Base-by-base conservation (phyloP, 2,113 vertebrate genomes). In the Buteo buteo region DNA sequence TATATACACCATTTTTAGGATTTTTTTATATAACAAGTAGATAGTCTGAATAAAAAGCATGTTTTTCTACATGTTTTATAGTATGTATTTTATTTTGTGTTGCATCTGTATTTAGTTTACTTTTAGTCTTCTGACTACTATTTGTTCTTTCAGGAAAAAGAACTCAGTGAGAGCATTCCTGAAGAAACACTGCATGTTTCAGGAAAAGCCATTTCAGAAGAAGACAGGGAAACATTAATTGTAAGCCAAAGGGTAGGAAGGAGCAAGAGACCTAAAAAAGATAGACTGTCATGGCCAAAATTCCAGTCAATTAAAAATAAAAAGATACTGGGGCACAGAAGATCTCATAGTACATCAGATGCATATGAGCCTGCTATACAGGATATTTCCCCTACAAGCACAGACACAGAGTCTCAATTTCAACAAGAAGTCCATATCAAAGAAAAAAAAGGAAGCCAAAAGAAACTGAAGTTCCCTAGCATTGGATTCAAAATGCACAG, bases 311-410 rank as follows among this genome's bases (percentile, higher is more conserved):
- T 98, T 11, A 97, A 94, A 85, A 97, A 77, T 70, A 97, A 95
- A 80, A 97, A 86, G 29, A 94, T 90, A n/a, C 3, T 95, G 5
- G 96, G 96, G 2, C 98, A 98, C 21, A 97, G 95, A 88, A 96
- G 98, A 74, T 98, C 98, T 49, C 98, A 92, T 20, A 98, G 98
- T 74, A 98, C 98, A 18, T 98, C 98, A 4, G 98, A 98, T 89
- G 98, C 98, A 29, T 91, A 91, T 6, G 98, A 98, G 24, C 61
- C 61, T 50, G 94, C 92, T 22, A 16, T 52, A 9, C 91, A 84
- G 5, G 97, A 97, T 11, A 28, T 94, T 36, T 98, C 98, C 6
- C 98, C 98, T 54, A 97, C 96, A 8, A 96, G 98, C 85, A 98
- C 98, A 4, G 98, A 98, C 74, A 97, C 96, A 0, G 98, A 98